Conservation (phyloP, 53 echinoderm and acorn worm species). For the Holothuria leucospilota region DNA sequence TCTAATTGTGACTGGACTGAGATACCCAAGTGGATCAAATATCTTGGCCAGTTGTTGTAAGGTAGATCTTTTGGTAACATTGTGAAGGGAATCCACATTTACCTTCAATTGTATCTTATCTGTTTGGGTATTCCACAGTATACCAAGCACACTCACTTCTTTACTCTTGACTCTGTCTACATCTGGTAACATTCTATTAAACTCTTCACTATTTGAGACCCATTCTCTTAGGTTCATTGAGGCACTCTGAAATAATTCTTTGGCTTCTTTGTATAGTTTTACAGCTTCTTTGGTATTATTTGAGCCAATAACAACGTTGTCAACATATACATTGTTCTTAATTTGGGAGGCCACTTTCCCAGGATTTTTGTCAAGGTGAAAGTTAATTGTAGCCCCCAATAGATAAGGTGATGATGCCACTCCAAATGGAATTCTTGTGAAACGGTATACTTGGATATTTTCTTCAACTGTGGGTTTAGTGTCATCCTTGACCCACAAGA, state of each 20-base stretch:
- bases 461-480: background rate
- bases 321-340: slow-evolving; percentile 2
- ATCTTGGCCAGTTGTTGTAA: background rate
- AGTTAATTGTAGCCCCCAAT: background rate
- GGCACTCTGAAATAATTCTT: background rate
- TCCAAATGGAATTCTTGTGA: slow-evolving; percentile 5
- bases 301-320: slow-evolving; percentile 11
- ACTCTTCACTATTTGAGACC: background rate
- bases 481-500: background rate
- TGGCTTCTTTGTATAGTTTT: slow-evolving; percentile 1
- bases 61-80: background rate
- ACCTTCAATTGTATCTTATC: background rate
- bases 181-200: background rate
- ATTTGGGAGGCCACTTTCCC: background rate
- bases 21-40: slow-evolving; percentile 16
- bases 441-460: background rate
- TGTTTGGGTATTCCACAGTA: background rate
- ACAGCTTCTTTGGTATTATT: background rate
- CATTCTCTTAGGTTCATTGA: slow-evolving; percentile 6
- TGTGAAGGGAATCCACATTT: background rate
- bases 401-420: background rate
- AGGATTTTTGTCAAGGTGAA: background rate
- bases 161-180: background rate
- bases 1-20: slow-evolving; percentile 1
- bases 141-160: background rate